Evolutionary conservation across 2,113 vertebrate species (phyloP).

Genomic region (Charina bottae): DNA sequence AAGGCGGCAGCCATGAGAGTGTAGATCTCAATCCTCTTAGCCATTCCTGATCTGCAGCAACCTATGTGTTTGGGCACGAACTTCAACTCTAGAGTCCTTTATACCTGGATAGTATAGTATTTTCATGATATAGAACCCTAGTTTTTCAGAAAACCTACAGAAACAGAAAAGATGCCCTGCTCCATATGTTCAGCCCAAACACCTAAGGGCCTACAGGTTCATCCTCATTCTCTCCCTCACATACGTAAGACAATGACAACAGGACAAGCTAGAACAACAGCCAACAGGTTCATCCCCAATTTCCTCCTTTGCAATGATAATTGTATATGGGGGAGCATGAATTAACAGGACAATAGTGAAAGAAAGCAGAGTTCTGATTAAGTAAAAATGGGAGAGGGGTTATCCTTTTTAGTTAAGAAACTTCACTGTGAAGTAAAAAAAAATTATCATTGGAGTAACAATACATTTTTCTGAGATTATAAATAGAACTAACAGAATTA

Average conservation of each 20-base stretch:
- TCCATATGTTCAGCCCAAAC: neutral
- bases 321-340: neutral
- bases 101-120: neutral
- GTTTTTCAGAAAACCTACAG: neutral
- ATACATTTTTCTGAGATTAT: neutral
- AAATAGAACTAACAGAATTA: neutral
- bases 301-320: neutral
- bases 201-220: neutral
- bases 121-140: neutral
- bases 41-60: neutral
- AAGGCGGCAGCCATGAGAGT: neutral
- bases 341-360: no score
- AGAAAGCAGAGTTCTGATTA: no score
- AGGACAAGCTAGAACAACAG: neutral
- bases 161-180: neutral
- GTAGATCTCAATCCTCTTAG: neutral
- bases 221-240: neutral
- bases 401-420: neutral
- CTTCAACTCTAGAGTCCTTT: neutral
- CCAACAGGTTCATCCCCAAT: neutral
- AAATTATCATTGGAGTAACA: neutral
- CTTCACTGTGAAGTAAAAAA: neutral
- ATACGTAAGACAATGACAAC: neutral
- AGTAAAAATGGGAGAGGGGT: no score
- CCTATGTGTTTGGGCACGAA: neutral